Evolutionary conservation across 2,113 vertebrate genomes (phyloP), one percentile per base, ranked within the genome.

Genomic region (Hiodon tergisus): DNA sequence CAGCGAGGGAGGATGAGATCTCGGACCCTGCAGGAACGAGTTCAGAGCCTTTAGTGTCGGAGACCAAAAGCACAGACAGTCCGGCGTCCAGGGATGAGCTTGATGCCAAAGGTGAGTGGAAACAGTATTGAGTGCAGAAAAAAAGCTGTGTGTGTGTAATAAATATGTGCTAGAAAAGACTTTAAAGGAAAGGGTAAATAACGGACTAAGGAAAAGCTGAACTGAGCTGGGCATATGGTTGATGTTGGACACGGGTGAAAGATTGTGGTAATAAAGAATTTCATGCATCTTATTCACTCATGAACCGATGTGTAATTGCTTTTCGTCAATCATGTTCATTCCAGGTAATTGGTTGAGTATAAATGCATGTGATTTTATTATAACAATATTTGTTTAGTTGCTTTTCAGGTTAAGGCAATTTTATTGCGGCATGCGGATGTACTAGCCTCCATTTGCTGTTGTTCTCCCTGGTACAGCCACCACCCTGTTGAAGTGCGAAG

Each of bases 401-500:
- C 14, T 62, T 62, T 62, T 13, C 16, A 5, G 4, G 16, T 57
- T 10, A 7, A 57, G 54, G 54, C 8, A 17, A 11, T 60, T 60
- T 65, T 4, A 52, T 3, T 63, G 59, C 10, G 2, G 58, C 54
- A 31, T 58, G n/a, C 57, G 11, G 48, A n/a, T 61, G 5, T 11
- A 9, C 3, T 14, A 55, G 70, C 62, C 55, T 52, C 70, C 8
- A 51, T 7, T 5, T 2, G 60, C 60, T 67, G 2, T 79, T 65
- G 61, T 78, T 0, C 77, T 86, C 52, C 16, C 16, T 79, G 77
- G 78, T 86, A 65, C 74, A 91, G 93, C 85, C 74, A 88, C 86
- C 82, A 89, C 85, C 87, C 85, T 93, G 71, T 89, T 94, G 61
- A 95, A 93, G 78, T 98, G 95, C 5, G 92, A 94, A 82, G 91